phyloP scores from a whole-genome alignment of 2,888 invertebrate species.

The Formica aserva region DNA sequence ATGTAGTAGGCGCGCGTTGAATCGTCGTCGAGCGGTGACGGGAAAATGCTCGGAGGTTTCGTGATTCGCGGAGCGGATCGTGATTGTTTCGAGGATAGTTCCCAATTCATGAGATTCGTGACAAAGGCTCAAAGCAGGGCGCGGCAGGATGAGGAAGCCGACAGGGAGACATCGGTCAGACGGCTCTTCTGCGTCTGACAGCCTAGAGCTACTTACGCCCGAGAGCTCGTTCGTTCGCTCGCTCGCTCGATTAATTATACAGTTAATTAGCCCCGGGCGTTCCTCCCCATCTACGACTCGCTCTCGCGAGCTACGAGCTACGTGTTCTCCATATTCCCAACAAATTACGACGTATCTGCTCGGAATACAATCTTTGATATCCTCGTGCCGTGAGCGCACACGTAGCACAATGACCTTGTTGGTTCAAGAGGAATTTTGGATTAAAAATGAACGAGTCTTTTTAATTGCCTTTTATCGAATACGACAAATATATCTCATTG shows the following conservation, averaged over 20 bases:
- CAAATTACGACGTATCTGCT: slow-evolving; percentile 52
- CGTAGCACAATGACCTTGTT: background rate
- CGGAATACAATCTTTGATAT: slow-evolving; percentile 38
- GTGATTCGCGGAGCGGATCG: slow-evolving; percentile 2
- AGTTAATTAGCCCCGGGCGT: slow-evolving; percentile 74
- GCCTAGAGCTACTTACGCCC: slow-evolving; percentile 73
- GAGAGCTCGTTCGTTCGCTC: slow-evolving; percentile 71
- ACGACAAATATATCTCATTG: background rate
- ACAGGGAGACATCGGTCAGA: slow-evolving; percentile 77
- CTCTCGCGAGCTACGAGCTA: slow-evolving; percentile 40
- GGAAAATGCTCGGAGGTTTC: slow-evolving; percentile 10
- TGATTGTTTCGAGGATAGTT: slow-evolving; percentile 61
- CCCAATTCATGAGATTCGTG: slow-evolving; percentile 65
- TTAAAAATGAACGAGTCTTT: background rate
- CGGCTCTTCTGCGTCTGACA: slow-evolving; percentile 74
- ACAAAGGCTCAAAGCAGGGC: slow-evolving; percentile 64
- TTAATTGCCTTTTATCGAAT: background rate
- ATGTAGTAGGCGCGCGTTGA: background rate
- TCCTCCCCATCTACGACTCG: slow-evolving; percentile 59
- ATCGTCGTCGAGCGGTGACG: background rate
- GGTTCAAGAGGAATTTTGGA: slow-evolving; percentile 25
- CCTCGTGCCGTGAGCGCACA: slow-evolving; percentile 8
- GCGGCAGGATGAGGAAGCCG: slow-evolving; percentile 54
- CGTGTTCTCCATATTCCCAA: slow-evolving; percentile 54
- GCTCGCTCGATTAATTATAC: slow-evolving; percentile 77